Base-by-base conservation (phyloP, 2,797 vertebrate species). In the Lithobates sylvaticus region DNA sequence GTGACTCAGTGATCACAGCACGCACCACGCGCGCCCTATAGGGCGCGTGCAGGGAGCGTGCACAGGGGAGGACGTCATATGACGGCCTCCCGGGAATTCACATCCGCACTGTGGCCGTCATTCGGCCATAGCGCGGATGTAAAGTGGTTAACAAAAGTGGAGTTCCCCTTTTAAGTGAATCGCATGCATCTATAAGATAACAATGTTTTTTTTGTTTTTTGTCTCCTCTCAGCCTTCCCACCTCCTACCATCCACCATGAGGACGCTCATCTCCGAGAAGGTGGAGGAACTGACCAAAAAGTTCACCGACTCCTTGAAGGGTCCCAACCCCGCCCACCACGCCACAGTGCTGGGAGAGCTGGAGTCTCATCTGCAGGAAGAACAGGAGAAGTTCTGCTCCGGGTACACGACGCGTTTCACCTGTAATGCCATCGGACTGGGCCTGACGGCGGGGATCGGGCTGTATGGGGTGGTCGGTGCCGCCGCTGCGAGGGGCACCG, bases 321-420 rank as follows among this genome's bases (percentile, higher is more conserved):
- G 80, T 4, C 27, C 26, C 27, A 50, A 54, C 29, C 1, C 10
- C 1, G 6, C 21, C 12, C 44, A 69, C 4, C 80, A 32, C 10
- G 8, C 29, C 7, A 23, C 10, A 18, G 7, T 82, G 12, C 26
- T 73, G 18, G 2, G 16, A 0, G 80, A 83, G 3, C 85, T 87
- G 39, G 16, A 78, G 69, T 8, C 36, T 3, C 16, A 73, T 15
- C 80, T 87, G 5, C 6, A 26, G 42, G 75, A 73, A 68, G 50
- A 50, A 18, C 36, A 78, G 54, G 69, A 83, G 15, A 83, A 78
- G 75, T 87, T 87, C 23, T 77, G 79, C 36, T 67, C 32, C 3
- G 23, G 76, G 21, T 74, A 78, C 68, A 74, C 34, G 23, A 47
- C n/a, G 2, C 80, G 85, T 23, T 75, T 85, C 10, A 85, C 39